Evolutionary conservation across 2,888 invertebrate genomes (phyloP), one percentile per base, ranked within the genome.

Genomic region (Tinea semifulvella): DNA sequence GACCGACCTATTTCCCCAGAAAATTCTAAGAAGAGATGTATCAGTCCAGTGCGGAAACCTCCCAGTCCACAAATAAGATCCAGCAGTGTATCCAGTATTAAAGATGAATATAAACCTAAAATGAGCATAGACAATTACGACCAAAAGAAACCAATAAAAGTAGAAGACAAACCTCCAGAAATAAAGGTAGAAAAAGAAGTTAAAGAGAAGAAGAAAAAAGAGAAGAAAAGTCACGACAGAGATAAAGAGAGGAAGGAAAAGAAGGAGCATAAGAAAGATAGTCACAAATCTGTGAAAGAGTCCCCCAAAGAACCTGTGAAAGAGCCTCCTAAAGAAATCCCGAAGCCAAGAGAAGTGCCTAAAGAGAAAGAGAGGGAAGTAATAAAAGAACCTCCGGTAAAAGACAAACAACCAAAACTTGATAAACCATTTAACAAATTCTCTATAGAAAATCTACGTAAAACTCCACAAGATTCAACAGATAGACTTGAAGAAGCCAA

Each of bases 201-300:
- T 2, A 76, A 79, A 54, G 85, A 85, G 51, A 79, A 80, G 49
- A 83, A 84, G 52, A 85, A 84, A 54, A 85, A 85, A 55, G 88
- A 85, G 49, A 86, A 86, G 55, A 84, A 86, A 57, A 85, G 85
- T 44, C 86, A 87, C 58, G 85, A 86, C 39, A 74, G 82, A 54
- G 85, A 85, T 46, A 85, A 85, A 60, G 88, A 88, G 44, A 82
- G 85, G 39, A 77, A 83, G 48, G 75, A 74, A 49, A 80, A 79
- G 52, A 82, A 80, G 52, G 84, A 85, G 50, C 83, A 84, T 49
- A 83, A 84, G 57, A 84, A 85, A 62, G 84, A 86, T 52, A 82
- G 72, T 53, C 71, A 73, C 56, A 76, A 82, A 60, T 52, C 60
- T 47, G 40, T 2, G 35, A 75, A 75, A 63, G 77, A 82, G 49